A percentile compares a stretch with the other conserved stretches of the same genome.
Conservation (phyloP, 2,888 invertebrate species). For the Caenorhabditis zanzibari region DNA sequence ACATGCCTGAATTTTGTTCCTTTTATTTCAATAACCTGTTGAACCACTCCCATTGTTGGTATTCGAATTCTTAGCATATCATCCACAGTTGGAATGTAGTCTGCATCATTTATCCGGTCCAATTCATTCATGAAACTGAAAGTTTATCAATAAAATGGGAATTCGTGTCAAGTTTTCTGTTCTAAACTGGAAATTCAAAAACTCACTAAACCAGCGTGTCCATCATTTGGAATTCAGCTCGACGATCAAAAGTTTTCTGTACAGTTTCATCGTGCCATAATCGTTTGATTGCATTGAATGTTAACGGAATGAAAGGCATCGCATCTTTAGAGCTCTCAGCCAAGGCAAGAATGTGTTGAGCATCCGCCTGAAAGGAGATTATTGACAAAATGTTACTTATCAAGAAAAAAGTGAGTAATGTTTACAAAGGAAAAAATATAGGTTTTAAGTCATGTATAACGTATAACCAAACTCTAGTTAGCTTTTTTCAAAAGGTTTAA, state of each 20-base stretch:
- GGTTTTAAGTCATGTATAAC: too few species aligned
- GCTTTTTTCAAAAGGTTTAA: too few species aligned
- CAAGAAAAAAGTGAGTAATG: too few species aligned
- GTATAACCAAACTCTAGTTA: too few species aligned
- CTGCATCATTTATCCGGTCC: conserved; percentile 63
- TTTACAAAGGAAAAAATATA: too few species aligned
- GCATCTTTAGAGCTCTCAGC: conserved; percentile 60
- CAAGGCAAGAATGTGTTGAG: conserved; percentile 48
- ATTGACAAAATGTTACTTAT: too few species aligned
- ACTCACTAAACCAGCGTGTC: conserved; percentile 70
- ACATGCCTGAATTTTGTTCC: conserved; percentile 69
- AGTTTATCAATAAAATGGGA: not conserved
- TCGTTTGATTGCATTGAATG: conserved; percentile 38
- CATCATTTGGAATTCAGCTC: conserved; percentile 68
- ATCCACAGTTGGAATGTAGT: conserved; percentile 66
- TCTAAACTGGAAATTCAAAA: not conserved
- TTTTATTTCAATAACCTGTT: conserved; percentile 68
- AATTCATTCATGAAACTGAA: conserved; percentile 74
- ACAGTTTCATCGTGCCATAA: conserved; percentile 70
- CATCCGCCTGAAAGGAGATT: conserved; percentile 62
- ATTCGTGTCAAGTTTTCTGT: not conserved
- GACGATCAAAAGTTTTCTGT: conserved; percentile 64
- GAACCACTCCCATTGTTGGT: conserved; percentile 73
- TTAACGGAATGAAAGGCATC: conserved; percentile 40
- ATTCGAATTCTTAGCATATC: conserved; percentile 69